phyloP scores from a whole-genome alignment of 2,888 invertebrate species.

The Pollenia labialis region DNA sequence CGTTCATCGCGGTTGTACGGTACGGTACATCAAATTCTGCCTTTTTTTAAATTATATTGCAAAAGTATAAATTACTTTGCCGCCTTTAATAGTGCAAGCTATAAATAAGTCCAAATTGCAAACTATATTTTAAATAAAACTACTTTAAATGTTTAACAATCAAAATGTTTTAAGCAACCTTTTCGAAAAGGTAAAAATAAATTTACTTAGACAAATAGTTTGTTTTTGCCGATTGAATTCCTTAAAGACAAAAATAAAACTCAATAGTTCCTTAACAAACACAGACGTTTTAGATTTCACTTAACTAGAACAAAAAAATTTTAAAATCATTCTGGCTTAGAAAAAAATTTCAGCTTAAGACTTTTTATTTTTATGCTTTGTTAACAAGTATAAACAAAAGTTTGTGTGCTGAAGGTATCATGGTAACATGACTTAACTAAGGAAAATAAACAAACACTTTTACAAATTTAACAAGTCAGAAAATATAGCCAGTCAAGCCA shows the following conservation, averaged over 20 bases:
- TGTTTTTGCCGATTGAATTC: background rate
- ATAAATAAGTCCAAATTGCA: too few species aligned
- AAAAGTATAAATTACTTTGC: too few species aligned
- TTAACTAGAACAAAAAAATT: too few species aligned
- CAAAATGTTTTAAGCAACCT: background rate
- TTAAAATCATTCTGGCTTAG: too few species aligned
- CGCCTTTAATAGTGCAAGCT: too few species aligned
- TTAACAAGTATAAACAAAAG: background rate
- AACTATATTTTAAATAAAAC: too few species aligned
- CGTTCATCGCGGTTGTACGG: too few species aligned
- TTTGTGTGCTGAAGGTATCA: slow-evolving; percentile 37
- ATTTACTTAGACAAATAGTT: slow-evolving; percentile 12
- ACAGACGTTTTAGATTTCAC: background rate
- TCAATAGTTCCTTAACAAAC: slow-evolving; percentile 7
- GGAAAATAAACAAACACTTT: background rate
- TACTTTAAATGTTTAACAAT: too few species aligned
- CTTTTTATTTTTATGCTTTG: background rate
- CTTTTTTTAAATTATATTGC: too few species aligned
- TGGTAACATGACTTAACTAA: slow-evolving; percentile 1
- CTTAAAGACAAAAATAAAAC: slow-evolving; percentile 15
- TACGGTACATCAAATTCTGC: too few species aligned
- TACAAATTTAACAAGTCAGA: too few species aligned
- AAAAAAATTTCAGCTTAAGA: background rate
- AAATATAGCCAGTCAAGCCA: too few species aligned
- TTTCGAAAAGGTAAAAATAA: background rate